phyloP scores from a whole-genome alignment of 2,888 invertebrate species.

The Saturnia japonica region DNA sequence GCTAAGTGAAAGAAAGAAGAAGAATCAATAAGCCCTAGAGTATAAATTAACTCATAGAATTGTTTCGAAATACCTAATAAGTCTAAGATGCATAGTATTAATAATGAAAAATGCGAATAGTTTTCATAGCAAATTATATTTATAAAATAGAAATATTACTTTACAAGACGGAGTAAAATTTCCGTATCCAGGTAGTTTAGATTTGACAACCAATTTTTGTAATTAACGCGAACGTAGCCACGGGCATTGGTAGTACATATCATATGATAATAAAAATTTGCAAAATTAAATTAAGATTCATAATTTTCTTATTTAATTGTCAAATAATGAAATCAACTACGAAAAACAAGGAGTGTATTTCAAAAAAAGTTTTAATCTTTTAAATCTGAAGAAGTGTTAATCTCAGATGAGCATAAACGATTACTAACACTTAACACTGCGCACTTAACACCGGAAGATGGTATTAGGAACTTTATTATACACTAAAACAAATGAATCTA shows the following conservation, averaged over 20 bases:
- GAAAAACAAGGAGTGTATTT: neutral
- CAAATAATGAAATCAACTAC: neutral
- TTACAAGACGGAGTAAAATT: too few species aligned
- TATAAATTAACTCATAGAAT: too few species aligned
- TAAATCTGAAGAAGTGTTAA: neutral
- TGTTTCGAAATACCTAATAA: too few species aligned
- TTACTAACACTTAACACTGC: slow-evolving; percentile 12
- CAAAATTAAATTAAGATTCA: neutral
- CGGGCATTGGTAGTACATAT: neutral
- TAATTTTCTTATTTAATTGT: neutral
- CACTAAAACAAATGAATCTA: slow-evolving; percentile 2
- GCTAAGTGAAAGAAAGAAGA: too few species aligned
- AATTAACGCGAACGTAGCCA: neutral
- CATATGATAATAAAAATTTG: neutral
- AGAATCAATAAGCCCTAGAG: too few species aligned
- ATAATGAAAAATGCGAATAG: too few species aligned
- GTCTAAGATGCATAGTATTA: too few species aligned
- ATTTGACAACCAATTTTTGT: too few species aligned
- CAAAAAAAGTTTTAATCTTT: neutral
- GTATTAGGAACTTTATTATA: slow-evolving; percentile 7
- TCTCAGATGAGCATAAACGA: slow-evolving; percentile 2
- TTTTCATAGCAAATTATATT: too few species aligned
- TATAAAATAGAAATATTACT: too few species aligned
- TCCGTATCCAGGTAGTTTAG: too few species aligned
- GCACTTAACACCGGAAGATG: slow-evolving; percentile 9